A percentile compares a stretch with the other conserved stretches of the same genome.
These are phyloP conservation scores for Saxidomus purpurata DNA, from an alignment of 1,140 invertebrate species.

Conservation along the genomic window DNA sequence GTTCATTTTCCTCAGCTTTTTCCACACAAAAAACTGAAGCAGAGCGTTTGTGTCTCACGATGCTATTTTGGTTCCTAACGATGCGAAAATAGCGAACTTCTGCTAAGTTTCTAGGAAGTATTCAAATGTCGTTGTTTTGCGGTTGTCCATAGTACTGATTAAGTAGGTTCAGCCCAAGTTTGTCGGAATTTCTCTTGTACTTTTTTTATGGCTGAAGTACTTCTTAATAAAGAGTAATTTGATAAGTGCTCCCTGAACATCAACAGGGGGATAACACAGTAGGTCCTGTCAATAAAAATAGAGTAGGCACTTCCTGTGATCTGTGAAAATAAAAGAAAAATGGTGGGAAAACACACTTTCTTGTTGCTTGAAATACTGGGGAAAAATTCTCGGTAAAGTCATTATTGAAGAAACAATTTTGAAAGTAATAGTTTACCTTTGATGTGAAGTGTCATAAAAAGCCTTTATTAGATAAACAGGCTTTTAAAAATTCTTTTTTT, in stretches of 20 bases:
- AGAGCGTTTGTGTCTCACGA: too few species aligned
- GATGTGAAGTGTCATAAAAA: conserved; percentile 43
- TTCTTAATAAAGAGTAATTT: too few species aligned
- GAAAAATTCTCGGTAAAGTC: conserved; percentile 84
- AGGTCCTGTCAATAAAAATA: neutral
- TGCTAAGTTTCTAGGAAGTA: too few species aligned
- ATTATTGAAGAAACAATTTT: conserved; percentile 12
- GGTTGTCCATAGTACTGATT: too few species aligned
- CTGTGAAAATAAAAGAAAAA: neutral
- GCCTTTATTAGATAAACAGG: neutral
- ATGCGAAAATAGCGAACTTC: too few species aligned
- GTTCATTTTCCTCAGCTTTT: too few species aligned
- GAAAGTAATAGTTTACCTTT: conserved; percentile 10
- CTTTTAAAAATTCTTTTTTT: neutral
- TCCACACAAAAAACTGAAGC: too few species aligned
- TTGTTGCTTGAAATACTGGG: neutral
- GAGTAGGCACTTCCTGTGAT: neutral
- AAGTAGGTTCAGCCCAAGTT: too few species aligned
- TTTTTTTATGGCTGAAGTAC: too few species aligned
- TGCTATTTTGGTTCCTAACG: too few species aligned
- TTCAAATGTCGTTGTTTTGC: too few species aligned
- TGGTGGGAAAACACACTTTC: neutral
- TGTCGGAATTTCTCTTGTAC: too few species aligned
- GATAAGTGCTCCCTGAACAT: neutral
- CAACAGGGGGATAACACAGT: neutral